These are phyloP conservation scores for Montipora capitata DNA, from an alignment of 92 coral and sea anemone genomes.

Conservation along the genomic window DNA sequence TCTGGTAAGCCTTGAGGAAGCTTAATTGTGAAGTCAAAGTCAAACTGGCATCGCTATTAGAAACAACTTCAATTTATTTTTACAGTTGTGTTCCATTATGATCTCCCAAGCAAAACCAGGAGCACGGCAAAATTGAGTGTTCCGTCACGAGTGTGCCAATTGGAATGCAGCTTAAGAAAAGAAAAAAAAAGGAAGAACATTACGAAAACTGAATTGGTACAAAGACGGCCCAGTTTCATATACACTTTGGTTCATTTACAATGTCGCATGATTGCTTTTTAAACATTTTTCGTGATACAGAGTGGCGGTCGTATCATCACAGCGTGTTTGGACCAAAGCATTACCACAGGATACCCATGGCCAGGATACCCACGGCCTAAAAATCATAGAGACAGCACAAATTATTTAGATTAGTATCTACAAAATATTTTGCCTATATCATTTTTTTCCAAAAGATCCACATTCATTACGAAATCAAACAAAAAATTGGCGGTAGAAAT, in stretches of 20 bases:
- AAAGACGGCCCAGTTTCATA: neutral
- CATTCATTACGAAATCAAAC: constrained; percentile 8
- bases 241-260: constrained; percentile 11
- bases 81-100: constrained; percentile 4
- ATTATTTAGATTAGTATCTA: constrained; percentile 8
- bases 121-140: neutral
- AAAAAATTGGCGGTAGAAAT: constrained; percentile 3
- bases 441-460: constrained; percentile 1
- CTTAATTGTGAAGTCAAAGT: too few relatives aligned
- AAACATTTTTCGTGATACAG: constrained; percentile 4
- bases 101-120: constrained; percentile 27
- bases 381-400: constrained; percentile 21
- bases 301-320: constrained; percentile 52
- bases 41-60: too few relatives aligned
- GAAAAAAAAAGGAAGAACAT: neutral
- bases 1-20: too few relatives aligned
- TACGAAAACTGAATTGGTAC: constrained; percentile 7
- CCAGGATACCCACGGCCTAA: constrained; percentile 32
- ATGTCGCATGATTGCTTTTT: neutral
- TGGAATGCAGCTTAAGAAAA: neutral
- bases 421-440: constrained; percentile 13
- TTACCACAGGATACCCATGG: constrained; percentile 35
- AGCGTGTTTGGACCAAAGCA: constrained; percentile 40
- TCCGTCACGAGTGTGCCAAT: too few relatives aligned
- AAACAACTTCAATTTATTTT: neutral